Percentiles rank a stretch among this genome's conserved stretches.
phyloP scores from a whole-genome alignment of 1,140 invertebrate genomes.

The Bombus confusus region DNA sequence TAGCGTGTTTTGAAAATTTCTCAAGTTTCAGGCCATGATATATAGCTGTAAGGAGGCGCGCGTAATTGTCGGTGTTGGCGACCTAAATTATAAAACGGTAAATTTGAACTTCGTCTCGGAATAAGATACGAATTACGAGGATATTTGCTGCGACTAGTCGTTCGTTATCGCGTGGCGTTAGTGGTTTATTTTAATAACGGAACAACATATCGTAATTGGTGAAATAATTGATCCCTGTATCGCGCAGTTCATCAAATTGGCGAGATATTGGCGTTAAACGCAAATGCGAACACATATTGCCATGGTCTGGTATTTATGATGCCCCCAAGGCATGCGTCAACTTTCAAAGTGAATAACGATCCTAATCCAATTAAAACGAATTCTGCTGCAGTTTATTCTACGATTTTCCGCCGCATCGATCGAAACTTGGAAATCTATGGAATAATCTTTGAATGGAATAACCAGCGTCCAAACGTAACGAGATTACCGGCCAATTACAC shows the following conservation, averaged over 20 bases:
- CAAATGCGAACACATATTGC: neutral
- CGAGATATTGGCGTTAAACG: slow-evolving; percentile 23
- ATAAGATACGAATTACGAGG: neutral
- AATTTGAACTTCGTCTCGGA: neutral
- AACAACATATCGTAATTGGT: slow-evolving; percentile 6
- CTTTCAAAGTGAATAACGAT: slow-evolving; percentile 31
- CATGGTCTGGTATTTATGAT: slow-evolving; percentile 16
- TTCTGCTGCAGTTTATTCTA: neutral
- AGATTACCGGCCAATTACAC: neutral
- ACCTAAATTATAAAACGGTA: too few relatives aligned
- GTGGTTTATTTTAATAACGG: neutral
- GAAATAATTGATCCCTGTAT: slow-evolving; percentile 27
- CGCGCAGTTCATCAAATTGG: slow-evolving; percentile 26
- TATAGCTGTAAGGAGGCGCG: neutral
- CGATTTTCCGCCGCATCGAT: neutral
- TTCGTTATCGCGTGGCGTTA: neutral
- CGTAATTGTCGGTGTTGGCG: too few relatives aligned
- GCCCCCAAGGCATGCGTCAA: slow-evolving; percentile 13
- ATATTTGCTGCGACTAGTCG: neutral
- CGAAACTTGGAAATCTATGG: neutral
- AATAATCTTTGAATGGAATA: neutral
- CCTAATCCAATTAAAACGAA: neutral
- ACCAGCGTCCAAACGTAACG: neutral
- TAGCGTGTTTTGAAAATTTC: neutral
- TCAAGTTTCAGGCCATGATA: neutral